Base-by-base conservation (phyloP, 2,888 invertebrate genomes). In the Nemoura dubitans region DNA sequence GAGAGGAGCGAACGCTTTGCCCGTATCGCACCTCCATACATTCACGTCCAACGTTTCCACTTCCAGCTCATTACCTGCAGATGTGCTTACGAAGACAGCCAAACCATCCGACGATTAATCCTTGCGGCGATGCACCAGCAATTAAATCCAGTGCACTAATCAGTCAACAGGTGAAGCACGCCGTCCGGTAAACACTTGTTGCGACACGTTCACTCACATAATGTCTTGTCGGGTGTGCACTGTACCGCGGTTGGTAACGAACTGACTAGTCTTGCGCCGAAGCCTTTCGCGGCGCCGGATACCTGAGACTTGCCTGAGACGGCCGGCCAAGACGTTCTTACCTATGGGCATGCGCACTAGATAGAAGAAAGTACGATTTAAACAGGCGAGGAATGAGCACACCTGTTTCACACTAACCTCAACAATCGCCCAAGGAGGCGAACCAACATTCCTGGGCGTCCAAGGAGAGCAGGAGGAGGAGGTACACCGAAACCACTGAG, bases 381-480 rank as follows among this genome's bases (percentile, higher is more conserved):
- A 42, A 83, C 36, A 25, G 43, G 25, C 83, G 59, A 36, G 36
- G 82, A 82, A 82, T 82, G 82, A 28, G 82, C 83, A 42, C 83
- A 83, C 83, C 83, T 83, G 83, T 83, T 83, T 83, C 83, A 83
- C 36, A 83, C 83, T 83, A 42, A n/a, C 83, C 83, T 7, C 81
- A 81, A 29, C 81, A 30, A 29, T 81, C 81, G 81, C 81, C 43
- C 30, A 42, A 42, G 83, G 83, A 42, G 42, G 83, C 83, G 10
- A 42, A 26, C n/a, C 83, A 26, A n/a, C 83, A 83, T 83, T 83
- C 83, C 83, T 83, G 7, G 3, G 42, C 83, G 36, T 83, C 42
- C 26, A 83, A n/a, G 29, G 30, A 36, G 82, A 82, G 30, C 82
- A 29, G 43, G 42, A 42, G 43, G 42, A 43, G 43, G 42, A 83